A percentile compares a stretch with the other conserved stretches of the same genome.
These are phyloP conservation scores for Ectemnius cavifrons DNA, from an alignment of 2,888 invertebrate genomes.

Conservation along the genomic window DNA sequence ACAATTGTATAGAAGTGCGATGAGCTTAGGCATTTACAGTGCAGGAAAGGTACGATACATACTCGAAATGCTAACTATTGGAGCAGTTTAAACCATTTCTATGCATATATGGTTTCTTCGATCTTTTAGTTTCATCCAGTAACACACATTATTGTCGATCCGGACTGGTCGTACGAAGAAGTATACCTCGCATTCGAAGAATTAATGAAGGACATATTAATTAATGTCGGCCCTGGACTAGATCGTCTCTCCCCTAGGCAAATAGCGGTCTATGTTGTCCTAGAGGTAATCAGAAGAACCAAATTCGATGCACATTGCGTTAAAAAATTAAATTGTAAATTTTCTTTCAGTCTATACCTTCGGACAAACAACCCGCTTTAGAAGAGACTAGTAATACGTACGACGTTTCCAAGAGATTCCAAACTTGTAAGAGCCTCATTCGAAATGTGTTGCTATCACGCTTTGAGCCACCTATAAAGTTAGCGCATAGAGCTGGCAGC, in stretches of 20 bases:
- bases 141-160: constrained; percentile 57
- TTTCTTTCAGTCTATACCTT: constrained; percentile 36
- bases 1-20: constrained; percentile 63
- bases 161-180: constrained; percentile 66
- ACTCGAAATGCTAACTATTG: not conserved
- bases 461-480: constrained; percentile 64
- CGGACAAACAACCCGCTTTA: constrained; percentile 12
- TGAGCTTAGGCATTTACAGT: constrained; percentile 61
- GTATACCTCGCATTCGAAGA: constrained; percentile 61
- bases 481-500: constrained; percentile 25
- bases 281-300: constrained; percentile 14
- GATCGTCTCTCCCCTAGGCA: constrained; percentile 30
- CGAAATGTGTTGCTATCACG: constrained; percentile 47
- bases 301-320: constrained; percentile 51
- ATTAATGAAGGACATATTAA: constrained; percentile 54
- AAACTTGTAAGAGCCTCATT: constrained; percentile 35
- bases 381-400: not conserved
- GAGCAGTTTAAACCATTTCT: not conserved
- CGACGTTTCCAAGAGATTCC: constrained; percentile 10
- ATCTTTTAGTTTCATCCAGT: constrained; percentile 30
- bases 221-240: constrained; percentile 58
- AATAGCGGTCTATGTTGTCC: not conserved
- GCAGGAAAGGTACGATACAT: constrained; percentile 54
- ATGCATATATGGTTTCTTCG: not conserved
- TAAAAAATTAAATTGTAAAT: constrained; percentile 21